Evolutionary conservation across 1,140 invertebrate species (phyloP).

Genomic region (Drosophila sucinea): DNA sequence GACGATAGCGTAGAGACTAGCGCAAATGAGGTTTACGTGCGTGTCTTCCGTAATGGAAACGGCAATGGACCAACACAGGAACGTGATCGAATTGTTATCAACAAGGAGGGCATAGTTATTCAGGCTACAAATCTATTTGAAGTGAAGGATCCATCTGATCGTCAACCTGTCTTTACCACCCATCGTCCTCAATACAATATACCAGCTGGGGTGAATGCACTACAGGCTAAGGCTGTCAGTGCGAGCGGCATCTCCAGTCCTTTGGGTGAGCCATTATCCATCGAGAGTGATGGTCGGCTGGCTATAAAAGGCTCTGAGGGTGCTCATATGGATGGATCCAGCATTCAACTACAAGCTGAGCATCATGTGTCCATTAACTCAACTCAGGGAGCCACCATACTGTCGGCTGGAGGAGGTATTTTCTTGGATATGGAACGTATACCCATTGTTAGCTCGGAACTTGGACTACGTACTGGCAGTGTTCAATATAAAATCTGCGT

Average conservation of each 20-base stretch:
- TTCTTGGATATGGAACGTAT: constrained; percentile 89
- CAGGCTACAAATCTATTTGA: constrained; percentile 88
- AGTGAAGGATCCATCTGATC: constrained; percentile 87
- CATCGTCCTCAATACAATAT: constrained; percentile 88
- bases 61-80: constrained; percentile 40
- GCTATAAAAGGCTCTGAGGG: constrained; percentile 86
- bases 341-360: constrained; percentile 88
- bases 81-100: constrained; percentile 84
- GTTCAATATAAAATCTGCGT: constrained; percentile 93
- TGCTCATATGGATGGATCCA: constrained; percentile 86
- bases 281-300: constrained; percentile 85
- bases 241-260: constrained; percentile 90
- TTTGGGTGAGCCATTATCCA: constrained; percentile 86
- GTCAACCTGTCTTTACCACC: constrained; percentile 89
- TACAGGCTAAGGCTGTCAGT: constrained; percentile 86
- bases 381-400: constrained; percentile 89
- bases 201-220: constrained; percentile 87
- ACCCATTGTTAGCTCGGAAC: constrained; percentile 86
- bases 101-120: constrained; percentile 87
- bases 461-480: constrained; percentile 82
- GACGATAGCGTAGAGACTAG: constrained; percentile 16
- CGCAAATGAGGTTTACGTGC: constrained; percentile 48
- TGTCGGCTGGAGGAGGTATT: constrained; percentile 89
- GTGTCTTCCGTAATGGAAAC: constrained; percentile 65
- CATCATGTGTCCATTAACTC: constrained; percentile 91